Evolutionary conservation across 2,113 vertebrate genomes (phyloP).

Genomic region (Ploceus nigricollis): DNA sequence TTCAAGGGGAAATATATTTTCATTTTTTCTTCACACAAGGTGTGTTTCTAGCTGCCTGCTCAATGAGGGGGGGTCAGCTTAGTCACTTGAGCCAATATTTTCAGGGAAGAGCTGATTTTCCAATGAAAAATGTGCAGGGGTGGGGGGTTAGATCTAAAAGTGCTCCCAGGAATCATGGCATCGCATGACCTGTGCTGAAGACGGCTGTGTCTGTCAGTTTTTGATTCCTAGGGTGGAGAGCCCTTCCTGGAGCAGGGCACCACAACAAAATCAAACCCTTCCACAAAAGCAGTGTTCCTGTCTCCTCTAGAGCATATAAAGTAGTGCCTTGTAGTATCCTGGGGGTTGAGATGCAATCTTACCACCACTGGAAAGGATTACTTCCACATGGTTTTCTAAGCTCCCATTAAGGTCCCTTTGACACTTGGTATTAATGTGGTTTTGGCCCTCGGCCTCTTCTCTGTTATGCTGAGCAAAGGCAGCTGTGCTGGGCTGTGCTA

Average conservation of each 20-base stretch:
- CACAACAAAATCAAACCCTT: background rate
- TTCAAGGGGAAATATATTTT: background rate
- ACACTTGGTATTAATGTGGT: background rate
- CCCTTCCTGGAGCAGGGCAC: background rate
- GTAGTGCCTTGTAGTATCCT: background rate
- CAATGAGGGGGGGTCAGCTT: background rate
- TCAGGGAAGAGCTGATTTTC: background rate
- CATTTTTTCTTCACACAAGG: background rate
- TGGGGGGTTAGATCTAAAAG: background rate
- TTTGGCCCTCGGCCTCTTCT: background rate
- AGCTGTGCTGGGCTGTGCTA: background rate
- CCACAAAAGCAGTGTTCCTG: background rate
- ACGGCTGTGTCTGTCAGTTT: background rate
- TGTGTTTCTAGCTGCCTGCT: background rate
- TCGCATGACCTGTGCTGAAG: background rate
- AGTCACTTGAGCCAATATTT: background rate
- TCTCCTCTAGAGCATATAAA: background rate
- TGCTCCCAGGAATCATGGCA: background rate
- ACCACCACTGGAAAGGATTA: background rate
- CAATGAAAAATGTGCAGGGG: background rate
- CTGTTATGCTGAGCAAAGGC: background rate
- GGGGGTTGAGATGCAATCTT: background rate
- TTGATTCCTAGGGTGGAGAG: background rate
- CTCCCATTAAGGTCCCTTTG: background rate
- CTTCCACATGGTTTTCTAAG: background rate